Evolutionary conservation across 2,797 vertebrate species (phyloP), one percentile per base, ranked within the genome.

Genomic region (Peromyscus nudipes): DNA sequence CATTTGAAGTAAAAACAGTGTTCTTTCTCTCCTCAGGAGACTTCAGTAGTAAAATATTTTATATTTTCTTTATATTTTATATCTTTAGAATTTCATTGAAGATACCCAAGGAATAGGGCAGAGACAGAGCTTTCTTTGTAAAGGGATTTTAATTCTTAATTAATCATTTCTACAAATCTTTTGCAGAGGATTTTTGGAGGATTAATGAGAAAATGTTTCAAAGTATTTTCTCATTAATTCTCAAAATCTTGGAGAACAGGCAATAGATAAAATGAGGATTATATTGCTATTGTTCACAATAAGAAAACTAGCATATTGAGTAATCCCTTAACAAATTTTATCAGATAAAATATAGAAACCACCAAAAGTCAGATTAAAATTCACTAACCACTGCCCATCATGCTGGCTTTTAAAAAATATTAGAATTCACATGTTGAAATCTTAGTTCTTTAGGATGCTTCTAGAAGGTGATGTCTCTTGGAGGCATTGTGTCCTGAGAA

Each of bases 141-240:
- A 92, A 85, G 4, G 19, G 81, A 91, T 87, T 96, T 85, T 90
- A 94, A 89, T 96, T 65, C 94, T 93, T 96, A 96, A 94, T 96
- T 94, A 97, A 97, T 97, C 92, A 93, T 92, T 95, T 94, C 60
- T 90, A 60, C 71, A 96, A 77, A 94, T 94, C 46, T 94, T 64
- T 94, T 64, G 10, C 81, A 93, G 46, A 92, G 2, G 55, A 9
- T 55, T 84, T 95, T 96, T 88, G 65, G 77, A 94, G 75, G 79
- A 96, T 96, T 96, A 94, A 89, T 84, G 40, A 93, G 83, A 64
- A 96, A 94, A 94, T 84, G 76, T 96, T 95, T 96, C 57, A 93
- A 96, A 89, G 77, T 52, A 57, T 73, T 73, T 95, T 84, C 65
- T 97, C 69, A 91, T 94, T 96, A 96, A 96, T 95, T 95, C 55